Percentiles rank a stretch among this genome's conserved stretches.
Conservation (phyloP, 1,140 invertebrate species). For the Homalodisca vitripennis region DNA sequence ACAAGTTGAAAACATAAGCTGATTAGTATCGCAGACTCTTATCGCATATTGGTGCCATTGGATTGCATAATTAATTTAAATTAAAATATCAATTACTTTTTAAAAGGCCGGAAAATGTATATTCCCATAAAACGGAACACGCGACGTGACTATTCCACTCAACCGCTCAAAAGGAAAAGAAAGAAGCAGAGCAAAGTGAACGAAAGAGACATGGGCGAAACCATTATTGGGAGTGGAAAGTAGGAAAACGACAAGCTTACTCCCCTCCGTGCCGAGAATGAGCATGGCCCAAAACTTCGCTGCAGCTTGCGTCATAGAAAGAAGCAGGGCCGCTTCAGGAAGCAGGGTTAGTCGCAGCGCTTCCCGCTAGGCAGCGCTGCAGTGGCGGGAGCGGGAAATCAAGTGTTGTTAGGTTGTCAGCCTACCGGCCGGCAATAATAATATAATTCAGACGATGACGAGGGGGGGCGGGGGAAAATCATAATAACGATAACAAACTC, state of each 20-base stretch:
- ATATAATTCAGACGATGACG: slow-evolving; percentile 18
- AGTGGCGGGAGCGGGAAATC: neutral
- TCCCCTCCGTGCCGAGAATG: slow-evolving; percentile 20
- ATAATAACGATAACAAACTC: too few relatives aligned
- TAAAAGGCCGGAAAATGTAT: too few relatives aligned
- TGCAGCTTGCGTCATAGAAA: slow-evolving; percentile 29
- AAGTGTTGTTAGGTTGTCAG: slow-evolving; percentile 14
- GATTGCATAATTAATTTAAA: too few relatives aligned
- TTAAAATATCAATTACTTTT: too few relatives aligned
- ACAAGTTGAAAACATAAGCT: too few relatives aligned
- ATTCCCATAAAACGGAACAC: too few relatives aligned
- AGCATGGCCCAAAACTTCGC: slow-evolving; percentile 13
- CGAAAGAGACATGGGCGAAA: slow-evolving; percentile 17
- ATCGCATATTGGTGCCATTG: too few relatives aligned
- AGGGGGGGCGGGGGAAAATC: too few relatives aligned
- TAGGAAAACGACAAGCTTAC: slow-evolving; percentile 23
- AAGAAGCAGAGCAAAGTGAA: slow-evolving; percentile 5
- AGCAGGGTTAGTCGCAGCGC: neutral
- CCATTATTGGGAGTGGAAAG: slow-evolving; percentile 24
- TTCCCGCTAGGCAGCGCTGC: neutral
- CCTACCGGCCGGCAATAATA: slow-evolving; percentile 12
- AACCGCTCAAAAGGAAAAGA: slow-evolving; percentile 9
- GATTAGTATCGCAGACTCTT: too few relatives aligned
- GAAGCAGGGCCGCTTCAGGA: slow-evolving; percentile 27
- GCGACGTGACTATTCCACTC: too few relatives aligned